phyloP scores from a whole-genome alignment of 1,140 invertebrate species.

The Globodera rostochiensis region DNA sequence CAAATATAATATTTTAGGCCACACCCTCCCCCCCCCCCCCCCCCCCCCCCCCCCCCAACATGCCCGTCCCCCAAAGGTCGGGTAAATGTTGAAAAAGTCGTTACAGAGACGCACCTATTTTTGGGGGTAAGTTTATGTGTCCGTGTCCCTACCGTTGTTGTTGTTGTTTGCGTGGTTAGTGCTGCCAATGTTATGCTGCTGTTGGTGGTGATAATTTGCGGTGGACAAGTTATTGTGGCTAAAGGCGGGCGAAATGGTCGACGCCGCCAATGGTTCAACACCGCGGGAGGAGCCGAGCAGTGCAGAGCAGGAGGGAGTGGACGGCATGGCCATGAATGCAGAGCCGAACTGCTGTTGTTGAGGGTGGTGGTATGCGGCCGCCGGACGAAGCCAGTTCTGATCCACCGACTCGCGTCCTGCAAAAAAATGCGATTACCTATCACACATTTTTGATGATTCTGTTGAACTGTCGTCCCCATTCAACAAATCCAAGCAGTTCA shows the following conservation, averaged over 20 bases:
- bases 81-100: too few relatives aligned
- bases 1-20: too few relatives aligned
- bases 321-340: background rate
- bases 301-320: slow-evolving; percentile 16
- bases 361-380: background rate
- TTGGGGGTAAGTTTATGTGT: background rate
- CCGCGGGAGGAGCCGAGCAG: background rate
- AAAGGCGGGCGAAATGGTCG: slow-evolving; percentile 35
- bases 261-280: slow-evolving; percentile 13
- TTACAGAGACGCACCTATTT: background rate
- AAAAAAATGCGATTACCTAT: background rate
- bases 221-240: slow-evolving; percentile 37
- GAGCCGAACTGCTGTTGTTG: background rate
- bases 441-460: background rate
- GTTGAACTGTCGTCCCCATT: background rate
- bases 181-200: slow-evolving; percentile 32
- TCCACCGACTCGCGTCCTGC: slow-evolving; percentile 4
- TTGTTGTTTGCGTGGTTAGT: background rate
- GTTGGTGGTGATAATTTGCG: slow-evolving; percentile 36
- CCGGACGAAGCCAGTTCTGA: background rate
- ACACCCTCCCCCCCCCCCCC: too few relatives aligned
- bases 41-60: too few relatives aligned
- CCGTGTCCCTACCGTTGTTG: background rate
- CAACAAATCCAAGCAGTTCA: background rate
- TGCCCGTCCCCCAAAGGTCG: too few relatives aligned